Base-by-base conservation (phyloP, 2,797 vertebrate genomes). In the Pangasius macronema region DNA sequence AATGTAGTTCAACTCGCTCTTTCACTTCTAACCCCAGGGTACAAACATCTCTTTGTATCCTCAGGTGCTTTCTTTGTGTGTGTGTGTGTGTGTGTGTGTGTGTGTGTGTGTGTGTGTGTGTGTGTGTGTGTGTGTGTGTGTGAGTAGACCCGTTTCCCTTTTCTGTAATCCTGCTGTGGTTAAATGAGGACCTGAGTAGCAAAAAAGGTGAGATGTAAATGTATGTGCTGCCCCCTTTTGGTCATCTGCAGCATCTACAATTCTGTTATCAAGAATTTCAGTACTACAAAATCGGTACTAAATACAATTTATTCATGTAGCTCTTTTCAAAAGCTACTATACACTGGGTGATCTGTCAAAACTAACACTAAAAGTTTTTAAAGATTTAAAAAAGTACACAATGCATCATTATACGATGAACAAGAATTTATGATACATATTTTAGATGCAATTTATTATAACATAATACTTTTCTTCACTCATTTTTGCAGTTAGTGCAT, bases 1-100 rank as follows among this genome's bases (percentile, higher is more conserved):
- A 89, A 86, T 86, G 85, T 27, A 22, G 63, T 24, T 30, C 61
- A 46, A 72, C 75, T 79, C 36, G 55, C 7, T 86, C 1, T 73
- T 70, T 70, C 67, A 70, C 70, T 73, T 73, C 39, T 73, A 73
- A 73, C 22, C 22, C 39, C 70, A 46, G 39, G 39, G 20, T 22
- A 11, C 22, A 27, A 46, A 11, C 67, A 27, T 46, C 20, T 20
- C 33, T 70, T 70, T 70, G 33, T 39, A 70, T 70, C 67, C 33
- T 39, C 18, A 70, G 3, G 39, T 42, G 39, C 39, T 4, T 42
- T 42, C 39, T 42, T 42, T 42, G 68, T 68, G 68, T 70, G 68
- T 42, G 68, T 72, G 36, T 42, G 7, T 72, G 70, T 36, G 65
- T 10, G 8, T 63, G 61, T 63, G 24, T 63, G 61, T n/a, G 61